phyloP scores from a whole-genome alignment of 2,113 vertebrate species.

The Pithys albifrons region DNA sequence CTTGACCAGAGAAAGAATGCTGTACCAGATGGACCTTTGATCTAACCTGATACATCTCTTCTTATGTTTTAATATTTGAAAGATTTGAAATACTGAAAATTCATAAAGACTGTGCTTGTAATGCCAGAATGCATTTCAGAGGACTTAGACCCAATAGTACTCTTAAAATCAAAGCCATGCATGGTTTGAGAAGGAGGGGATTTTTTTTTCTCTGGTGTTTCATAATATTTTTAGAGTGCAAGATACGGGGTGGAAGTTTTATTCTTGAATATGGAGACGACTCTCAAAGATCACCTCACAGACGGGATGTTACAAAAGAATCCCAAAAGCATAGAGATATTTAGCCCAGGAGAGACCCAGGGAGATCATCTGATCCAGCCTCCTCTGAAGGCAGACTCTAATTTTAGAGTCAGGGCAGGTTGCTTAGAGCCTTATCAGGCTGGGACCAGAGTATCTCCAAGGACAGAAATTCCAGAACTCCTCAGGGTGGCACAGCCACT shows the following conservation, averaged over 20 bases:
- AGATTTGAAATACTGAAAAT: not conserved
- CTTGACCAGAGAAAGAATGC: not conserved
- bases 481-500: accelerated
- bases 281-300: not conserved
- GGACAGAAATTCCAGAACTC: not conserved
- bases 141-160: not conserved
- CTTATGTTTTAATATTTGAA: not conserved
- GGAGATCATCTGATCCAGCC: not conserved
- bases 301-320: not conserved
- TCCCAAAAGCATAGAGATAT: not conserved
- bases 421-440: not conserved
- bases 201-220: not conserved
- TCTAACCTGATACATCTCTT: not conserved
- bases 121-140: not conserved
- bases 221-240: not conserved
- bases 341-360: not conserved
- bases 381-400: not conserved
- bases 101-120: not conserved
- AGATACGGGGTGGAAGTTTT: not conserved
- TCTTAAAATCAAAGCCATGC: not conserved
- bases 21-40: not conserved
- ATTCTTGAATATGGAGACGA: not conserved
- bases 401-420: not conserved
- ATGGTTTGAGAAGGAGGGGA: not conserved
- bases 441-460: not conserved